Conservation (phyloP, 2,113 vertebrate species). For the Indri indri region DNA sequence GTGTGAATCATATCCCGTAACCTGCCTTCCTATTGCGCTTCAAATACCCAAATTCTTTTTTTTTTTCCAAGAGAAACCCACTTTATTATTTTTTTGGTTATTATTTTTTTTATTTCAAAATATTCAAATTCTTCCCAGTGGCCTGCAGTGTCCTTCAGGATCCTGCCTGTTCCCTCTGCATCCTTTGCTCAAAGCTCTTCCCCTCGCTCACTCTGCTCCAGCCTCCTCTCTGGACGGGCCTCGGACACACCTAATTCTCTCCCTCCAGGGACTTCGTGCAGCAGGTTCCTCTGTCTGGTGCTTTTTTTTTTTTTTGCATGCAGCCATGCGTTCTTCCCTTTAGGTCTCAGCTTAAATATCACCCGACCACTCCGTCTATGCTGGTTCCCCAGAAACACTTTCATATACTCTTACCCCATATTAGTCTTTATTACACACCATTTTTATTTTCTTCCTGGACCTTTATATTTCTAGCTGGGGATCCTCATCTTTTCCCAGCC, state of each 20-base stretch:
- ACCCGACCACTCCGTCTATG: background rate
- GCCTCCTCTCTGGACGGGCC: background rate
- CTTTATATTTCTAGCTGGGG: background rate
- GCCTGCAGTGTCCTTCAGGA: background rate
- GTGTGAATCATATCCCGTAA: background rate
- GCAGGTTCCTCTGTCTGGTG: background rate
- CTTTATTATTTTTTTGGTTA: too few relatives aligned
- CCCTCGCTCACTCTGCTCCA: background rate
- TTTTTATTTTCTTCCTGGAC: background rate
- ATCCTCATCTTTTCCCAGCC: background rate
- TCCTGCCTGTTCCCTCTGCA: background rate
- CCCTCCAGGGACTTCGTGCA: background rate
- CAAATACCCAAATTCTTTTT: background rate
- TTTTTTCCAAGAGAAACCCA: too few relatives aligned
- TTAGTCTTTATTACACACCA: background rate
- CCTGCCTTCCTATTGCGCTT: background rate
- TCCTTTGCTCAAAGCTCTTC: too few relatives aligned
- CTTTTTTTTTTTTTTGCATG: background rate
- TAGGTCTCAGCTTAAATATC: background rate
- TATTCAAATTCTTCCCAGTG: background rate
- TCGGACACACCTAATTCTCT: background rate
- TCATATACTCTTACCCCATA: background rate
- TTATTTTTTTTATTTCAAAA: too few relatives aligned
- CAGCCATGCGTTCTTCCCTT: background rate
- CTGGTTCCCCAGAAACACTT: background rate